phyloP scores from a whole-genome alignment of 2,113 vertebrate genomes.

The Anarhynchus alexandrinus region DNA sequence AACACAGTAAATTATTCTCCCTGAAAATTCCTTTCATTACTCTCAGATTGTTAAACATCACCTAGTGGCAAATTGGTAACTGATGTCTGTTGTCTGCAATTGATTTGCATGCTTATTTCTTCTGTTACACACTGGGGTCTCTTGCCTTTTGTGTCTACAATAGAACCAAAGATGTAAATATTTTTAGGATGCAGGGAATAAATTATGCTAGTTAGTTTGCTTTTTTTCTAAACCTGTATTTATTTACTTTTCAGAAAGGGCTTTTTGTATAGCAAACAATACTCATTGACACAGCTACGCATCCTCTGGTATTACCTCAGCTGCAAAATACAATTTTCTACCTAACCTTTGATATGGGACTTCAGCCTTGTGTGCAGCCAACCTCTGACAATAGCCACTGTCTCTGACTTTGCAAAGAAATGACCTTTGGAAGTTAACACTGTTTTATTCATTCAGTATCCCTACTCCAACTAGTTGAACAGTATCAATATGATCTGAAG shows the following conservation, averaged over 20 bases:
- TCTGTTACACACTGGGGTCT: background rate
- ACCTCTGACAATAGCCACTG: background rate
- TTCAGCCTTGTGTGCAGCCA: background rate
- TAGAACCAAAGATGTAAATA: background rate
- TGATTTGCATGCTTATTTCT: background rate
- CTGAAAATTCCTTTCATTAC: conserved; percentile 39
- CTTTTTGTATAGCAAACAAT: background rate
- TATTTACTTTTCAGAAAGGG: background rate
- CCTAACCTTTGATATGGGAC: background rate
- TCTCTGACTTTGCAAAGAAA: background rate
- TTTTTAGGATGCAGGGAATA: conserved; percentile 5
- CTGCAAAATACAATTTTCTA: background rate
- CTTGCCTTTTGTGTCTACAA: background rate
- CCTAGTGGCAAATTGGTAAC: conserved; percentile 21
- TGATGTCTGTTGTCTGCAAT: background rate
- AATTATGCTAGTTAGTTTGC: background rate
- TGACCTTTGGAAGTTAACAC: background rate
- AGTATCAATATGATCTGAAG: background rate
- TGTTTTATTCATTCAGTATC: background rate
- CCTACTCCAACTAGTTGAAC: background rate
- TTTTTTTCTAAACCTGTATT: background rate
- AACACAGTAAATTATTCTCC: conserved; percentile 8
- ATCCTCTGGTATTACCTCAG: background rate
- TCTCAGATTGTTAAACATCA: conserved; percentile 14
- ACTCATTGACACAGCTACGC: background rate